phyloP scores from a whole-genome alignment of 35 echinoderm and acorn worm genomes.

The Acanthaster planci region DNA sequence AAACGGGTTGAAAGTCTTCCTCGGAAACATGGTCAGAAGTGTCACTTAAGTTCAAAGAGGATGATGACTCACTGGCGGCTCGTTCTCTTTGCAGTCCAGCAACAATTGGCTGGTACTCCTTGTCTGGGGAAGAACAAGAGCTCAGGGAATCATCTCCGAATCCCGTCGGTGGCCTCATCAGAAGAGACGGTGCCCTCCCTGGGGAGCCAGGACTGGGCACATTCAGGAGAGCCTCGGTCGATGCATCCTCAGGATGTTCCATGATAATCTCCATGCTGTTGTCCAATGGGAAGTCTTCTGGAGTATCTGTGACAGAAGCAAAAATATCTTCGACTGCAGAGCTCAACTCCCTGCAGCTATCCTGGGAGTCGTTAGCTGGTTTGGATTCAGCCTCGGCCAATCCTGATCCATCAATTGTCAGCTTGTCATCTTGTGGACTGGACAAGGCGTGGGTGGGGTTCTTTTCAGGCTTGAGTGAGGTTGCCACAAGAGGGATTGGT shows the following conservation, averaged over 20 bases:
- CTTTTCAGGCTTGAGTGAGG: neutral
- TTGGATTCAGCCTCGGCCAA: neutral
- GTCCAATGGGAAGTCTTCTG: conserved; percentile 3
- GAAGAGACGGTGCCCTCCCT: neutral
- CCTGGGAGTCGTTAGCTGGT: neutral
- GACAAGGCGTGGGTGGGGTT: neutral
- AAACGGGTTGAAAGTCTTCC: conserved; percentile 24
- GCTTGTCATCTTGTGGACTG: neutral
- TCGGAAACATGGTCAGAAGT: neutral
- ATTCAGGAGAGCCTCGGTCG: neutral
- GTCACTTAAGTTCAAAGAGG: conserved; percentile 28
- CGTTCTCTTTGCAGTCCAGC: neutral
- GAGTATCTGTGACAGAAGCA: conserved; percentile 57
- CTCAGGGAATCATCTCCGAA: conserved; percentile 64
- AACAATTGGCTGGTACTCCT: conserved; percentile 12
- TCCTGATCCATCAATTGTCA: too few relatives aligned
- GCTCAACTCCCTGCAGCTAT: conserved; percentile 23
- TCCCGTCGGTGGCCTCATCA: conserved; percentile 68
- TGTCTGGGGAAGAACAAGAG: conserved; percentile 36
- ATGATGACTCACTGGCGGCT: conserved; percentile 22
- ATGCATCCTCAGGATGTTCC: neutral
- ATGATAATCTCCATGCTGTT: conserved; percentile 29
- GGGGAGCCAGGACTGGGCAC: neutral
- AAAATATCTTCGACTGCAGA: conserved; percentile 68
- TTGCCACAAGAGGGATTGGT: neutral